A percentile compares a stretch with the other conserved stretches of the same genome.
These are phyloP conservation scores for Proterorhinus semilunaris DNA, from an alignment of 2,113 vertebrate species.

Conservation along the genomic window DNA sequence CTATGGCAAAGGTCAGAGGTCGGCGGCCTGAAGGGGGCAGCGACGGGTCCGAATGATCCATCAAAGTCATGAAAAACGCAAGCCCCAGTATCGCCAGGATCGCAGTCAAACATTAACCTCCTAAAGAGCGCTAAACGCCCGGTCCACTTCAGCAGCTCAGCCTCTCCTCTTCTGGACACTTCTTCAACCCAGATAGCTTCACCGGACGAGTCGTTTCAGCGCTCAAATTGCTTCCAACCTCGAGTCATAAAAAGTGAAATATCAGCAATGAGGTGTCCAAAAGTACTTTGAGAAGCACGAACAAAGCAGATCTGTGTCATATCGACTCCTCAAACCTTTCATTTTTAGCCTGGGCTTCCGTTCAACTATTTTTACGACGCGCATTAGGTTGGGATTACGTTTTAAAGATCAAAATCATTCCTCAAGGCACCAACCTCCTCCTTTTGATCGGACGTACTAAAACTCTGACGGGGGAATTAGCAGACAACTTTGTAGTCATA, in stretches of 20 bases:
- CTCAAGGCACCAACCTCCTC: not conserved
- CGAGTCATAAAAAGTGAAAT: no score
- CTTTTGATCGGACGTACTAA: not conserved
- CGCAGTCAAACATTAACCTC: constrained; percentile 63
- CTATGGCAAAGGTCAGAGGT: constrained; percentile 54
- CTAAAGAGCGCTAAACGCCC: constrained; percentile 55
- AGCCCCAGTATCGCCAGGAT: constrained; percentile 28
- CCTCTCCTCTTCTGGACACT: not conserved
- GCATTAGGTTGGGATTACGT: not conserved
- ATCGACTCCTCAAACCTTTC: constrained; percentile 20
- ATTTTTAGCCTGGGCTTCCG: constrained; percentile 11
- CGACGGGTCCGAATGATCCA: constrained; percentile 55
- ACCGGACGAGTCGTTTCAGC: not conserved
- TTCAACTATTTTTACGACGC: constrained; percentile 23
- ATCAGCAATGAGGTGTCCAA: no score
- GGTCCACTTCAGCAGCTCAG: constrained; percentile 17
- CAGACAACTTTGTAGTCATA: not conserved
- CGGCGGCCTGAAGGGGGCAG: constrained; percentile 40
- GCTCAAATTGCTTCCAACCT: no score
- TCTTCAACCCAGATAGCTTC: not conserved
- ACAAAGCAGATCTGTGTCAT: no score
- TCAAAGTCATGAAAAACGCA: constrained; percentile 55
- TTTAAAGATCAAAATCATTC: not conserved
- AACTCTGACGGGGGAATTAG: not conserved
- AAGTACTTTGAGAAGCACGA: no score